Percentiles rank a stretch among this genome's conserved stretches.
phyloP scores from a whole-genome alignment of 2,888 invertebrate genomes.

The Ypsolopha sequella region DNA sequence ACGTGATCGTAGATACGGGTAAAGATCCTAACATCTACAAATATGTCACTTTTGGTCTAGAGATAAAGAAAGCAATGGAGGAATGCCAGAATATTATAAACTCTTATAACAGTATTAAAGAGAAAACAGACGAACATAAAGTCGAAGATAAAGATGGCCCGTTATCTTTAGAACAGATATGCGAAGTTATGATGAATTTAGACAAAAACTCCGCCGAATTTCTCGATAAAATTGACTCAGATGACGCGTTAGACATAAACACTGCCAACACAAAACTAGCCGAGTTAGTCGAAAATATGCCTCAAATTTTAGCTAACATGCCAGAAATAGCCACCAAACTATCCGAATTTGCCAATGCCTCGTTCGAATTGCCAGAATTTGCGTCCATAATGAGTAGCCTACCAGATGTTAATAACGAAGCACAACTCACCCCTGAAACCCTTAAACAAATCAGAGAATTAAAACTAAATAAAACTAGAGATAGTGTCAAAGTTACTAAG shows the following conservation, averaged over 20 bases:
- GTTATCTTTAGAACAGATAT: conserved; percentile 48
- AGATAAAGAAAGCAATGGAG: conserved; percentile 62
- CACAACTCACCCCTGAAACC: conserved; percentile 57
- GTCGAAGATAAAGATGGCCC: conserved; percentile 25
- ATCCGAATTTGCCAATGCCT: conserved; percentile 46
- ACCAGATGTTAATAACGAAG: conserved; percentile 48
- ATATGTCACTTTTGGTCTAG: conserved; percentile 50
- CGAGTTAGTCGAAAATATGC: conserved; percentile 54
- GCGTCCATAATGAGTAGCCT: conserved; percentile 51
- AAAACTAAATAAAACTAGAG: conserved; percentile 45
- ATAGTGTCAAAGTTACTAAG: conserved; percentile 55
- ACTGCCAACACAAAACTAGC: conserved; percentile 41
- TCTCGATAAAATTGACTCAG: conserved; percentile 40
- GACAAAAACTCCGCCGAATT: conserved; percentile 50
- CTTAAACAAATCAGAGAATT: conserved; percentile 58
- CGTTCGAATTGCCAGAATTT: conserved; percentile 52
- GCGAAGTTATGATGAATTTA: conserved; percentile 53
- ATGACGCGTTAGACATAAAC: conserved; percentile 33
- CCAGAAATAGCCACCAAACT: conserved; percentile 52
- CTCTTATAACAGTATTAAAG: conserved; percentile 42
- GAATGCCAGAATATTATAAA: conserved; percentile 61
- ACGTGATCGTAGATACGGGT: conserved; percentile 12
- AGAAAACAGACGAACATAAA: conserved; percentile 26
- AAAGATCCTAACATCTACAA: conserved; percentile 48
- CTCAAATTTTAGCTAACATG: conserved; percentile 56